Evolutionary conservation across 2,113 vertebrate species (phyloP).

Genomic region (Morone chrysops): DNA sequence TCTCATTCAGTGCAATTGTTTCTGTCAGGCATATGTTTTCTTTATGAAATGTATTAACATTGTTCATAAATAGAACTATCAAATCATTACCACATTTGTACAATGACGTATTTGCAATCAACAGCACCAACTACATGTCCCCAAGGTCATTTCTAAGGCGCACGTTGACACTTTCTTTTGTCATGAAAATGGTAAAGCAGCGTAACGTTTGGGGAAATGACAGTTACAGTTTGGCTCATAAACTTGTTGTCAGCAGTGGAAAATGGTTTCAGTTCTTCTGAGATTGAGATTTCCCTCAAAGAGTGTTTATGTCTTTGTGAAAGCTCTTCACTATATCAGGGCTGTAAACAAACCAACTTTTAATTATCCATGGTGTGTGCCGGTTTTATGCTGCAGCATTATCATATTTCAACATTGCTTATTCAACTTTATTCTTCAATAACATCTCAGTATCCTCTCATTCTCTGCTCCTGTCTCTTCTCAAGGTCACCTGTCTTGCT

Average conservation of each 20-base stretch:
- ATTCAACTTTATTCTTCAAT: background rate
- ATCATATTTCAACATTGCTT: background rate
- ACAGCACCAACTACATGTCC: background rate
- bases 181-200: slow-evolving; percentile 1
- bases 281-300: background rate
- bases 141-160: background rate
- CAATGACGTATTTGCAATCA: background rate
- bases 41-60: background rate
- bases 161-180: slow-evolving; percentile 7
- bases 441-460: background rate
- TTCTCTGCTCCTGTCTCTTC: background rate
- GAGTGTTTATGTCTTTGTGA: background rate
- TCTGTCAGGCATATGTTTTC: background rate
- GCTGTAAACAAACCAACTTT: background rate
- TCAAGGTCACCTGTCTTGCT: background rate
- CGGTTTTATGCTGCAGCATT: background rate
- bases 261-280: background rate
- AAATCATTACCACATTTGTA: background rate
- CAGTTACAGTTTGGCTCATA: background rate
- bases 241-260: background rate
- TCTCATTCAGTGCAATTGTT: background rate
- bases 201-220: background rate
- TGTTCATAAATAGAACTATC: background rate
- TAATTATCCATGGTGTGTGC: background rate
- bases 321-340: background rate